Conservation (phyloP, 1,140 invertebrate species). For the Apis cerana region DNA sequence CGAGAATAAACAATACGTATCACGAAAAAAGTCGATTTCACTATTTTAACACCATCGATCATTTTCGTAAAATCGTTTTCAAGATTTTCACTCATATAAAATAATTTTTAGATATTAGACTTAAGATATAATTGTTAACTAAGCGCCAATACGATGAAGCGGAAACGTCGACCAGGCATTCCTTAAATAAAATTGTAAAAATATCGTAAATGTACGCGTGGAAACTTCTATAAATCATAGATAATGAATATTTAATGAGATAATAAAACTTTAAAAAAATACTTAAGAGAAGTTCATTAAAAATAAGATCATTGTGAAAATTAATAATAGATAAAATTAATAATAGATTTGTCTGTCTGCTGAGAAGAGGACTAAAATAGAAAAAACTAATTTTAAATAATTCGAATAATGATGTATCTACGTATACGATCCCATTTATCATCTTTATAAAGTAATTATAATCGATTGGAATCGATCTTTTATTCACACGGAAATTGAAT, state of each 20-base stretch:
- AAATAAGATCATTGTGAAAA: not conserved
- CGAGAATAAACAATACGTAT: constrained; percentile 2
- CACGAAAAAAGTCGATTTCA: not conserved
- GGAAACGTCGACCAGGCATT: not conserved
- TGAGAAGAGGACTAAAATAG: not conserved
- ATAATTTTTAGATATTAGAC: not conserved
- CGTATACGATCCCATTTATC: constrained; percentile 51
- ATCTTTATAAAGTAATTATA: not conserved
- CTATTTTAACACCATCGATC: not conserved
- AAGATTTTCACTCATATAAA: no score
- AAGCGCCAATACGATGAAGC: not conserved
- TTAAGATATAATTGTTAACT: not conserved
- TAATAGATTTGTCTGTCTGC: not conserved
- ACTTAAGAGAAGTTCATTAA: not conserved
- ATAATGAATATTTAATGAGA: no score
- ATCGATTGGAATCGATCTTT: not conserved
- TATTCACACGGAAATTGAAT: no score
- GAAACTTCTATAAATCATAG: not conserved
- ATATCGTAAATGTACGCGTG: not conserved
- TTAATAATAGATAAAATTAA: not conserved
- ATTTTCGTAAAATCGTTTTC: no score
- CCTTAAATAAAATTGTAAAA: not conserved
- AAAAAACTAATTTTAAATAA: constrained; percentile 1
- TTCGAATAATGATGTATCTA: constrained; percentile 48
- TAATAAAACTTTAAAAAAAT: no score